phyloP scores from a whole-genome alignment of 2,888 invertebrate species.

The Microplitis deprimator region DNA sequence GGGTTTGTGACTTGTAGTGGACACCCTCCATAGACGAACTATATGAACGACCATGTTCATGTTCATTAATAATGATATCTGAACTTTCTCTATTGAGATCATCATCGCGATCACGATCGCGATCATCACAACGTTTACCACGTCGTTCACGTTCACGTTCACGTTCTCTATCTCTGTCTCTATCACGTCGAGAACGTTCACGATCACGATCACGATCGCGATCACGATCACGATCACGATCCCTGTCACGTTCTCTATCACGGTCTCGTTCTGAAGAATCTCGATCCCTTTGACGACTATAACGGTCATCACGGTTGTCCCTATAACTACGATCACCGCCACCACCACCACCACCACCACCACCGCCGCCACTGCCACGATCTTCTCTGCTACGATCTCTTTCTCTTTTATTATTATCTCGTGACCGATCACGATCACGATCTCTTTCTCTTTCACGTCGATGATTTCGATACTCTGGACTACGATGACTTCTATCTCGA shows the following conservation, averaged over 20 bases:
- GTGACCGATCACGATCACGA: conserved; percentile 43
- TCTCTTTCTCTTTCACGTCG: conserved; percentile 51
- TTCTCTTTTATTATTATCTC: conserved; percentile 55
- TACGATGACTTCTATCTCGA: conserved; percentile 61
- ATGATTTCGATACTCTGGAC: conserved; percentile 66
- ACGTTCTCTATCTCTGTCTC: conserved; percentile 65
- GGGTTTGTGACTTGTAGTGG: conserved; percentile 75
- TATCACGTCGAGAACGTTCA: conserved; percentile 62
- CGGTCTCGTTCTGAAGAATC: conserved; percentile 44
- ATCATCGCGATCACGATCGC: conserved; percentile 66
- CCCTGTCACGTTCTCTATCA: conserved; percentile 59
- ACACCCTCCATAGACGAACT: conserved; percentile 70
- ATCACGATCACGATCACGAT: conserved; percentile 60
- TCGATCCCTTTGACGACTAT: conserved; percentile 6
- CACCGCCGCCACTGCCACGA: conserved; percentile 64
- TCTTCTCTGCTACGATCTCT: conserved; percentile 50
- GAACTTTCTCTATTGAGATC: conserved; percentile 67
- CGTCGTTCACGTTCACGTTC: conserved; percentile 64
- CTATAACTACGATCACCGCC: conserved; percentile 57
- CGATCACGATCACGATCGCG: conserved; percentile 58
- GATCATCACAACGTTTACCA: conserved; percentile 53
- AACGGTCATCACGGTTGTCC: conserved; percentile 26
- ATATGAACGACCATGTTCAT: conserved; percentile 65
- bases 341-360: conserved; percentile 59
- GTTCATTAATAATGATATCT: conserved; percentile 60